Evolutionary conservation across 1,140 invertebrate species (phyloP).

Genomic region (Zaprionus gabonicus): DNA sequence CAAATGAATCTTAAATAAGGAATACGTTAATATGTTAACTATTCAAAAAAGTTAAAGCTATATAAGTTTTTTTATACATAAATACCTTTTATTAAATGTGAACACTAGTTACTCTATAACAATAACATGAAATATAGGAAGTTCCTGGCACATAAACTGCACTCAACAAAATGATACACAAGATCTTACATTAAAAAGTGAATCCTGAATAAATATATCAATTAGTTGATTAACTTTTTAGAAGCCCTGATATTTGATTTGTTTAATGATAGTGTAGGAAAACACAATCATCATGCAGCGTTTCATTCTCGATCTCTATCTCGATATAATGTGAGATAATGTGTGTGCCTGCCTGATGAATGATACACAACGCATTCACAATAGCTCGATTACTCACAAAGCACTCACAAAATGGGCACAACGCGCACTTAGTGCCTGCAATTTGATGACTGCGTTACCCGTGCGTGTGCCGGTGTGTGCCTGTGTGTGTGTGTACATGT

Average conservation of each 20-base stretch:
- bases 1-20: too few species aligned
- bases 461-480: conserved; percentile 13
- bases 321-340: not conserved
- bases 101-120: too few species aligned
- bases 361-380: conserved; percentile 28
- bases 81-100: too few species aligned
- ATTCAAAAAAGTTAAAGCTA: too few species aligned
- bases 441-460: conserved; percentile 22
- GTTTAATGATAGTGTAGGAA: not conserved
- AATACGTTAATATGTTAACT: too few species aligned
- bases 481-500: not conserved
- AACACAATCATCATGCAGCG: not conserved
- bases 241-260: not conserved
- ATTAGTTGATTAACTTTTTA: not conserved
- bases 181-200: too few species aligned
- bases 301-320: not conserved
- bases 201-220: too few species aligned
- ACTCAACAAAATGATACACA: too few species aligned
- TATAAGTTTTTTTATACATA: too few species aligned
- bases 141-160: too few species aligned
- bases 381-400: conserved; percentile 63
- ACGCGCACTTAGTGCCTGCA: conserved; percentile 55
- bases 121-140: too few species aligned
- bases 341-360: not conserved
- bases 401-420: conserved; percentile 59